Evolutionary conservation across 1,140 invertebrate genomes (phyloP), one percentile per base, ranked within the genome.

Genomic region (Sipha flava): DNA sequence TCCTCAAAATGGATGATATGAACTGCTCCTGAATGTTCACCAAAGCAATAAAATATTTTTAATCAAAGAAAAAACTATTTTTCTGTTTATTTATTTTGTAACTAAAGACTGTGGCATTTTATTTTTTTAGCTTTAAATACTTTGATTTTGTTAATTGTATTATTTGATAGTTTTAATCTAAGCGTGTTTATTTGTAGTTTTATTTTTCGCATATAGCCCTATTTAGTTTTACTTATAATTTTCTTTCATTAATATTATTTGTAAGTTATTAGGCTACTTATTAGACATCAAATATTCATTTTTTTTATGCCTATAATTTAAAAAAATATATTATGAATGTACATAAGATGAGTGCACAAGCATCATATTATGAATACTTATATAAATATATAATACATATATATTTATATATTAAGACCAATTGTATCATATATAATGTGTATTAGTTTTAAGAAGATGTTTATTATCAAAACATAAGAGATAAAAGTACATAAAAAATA

Each of bases 401-500:
- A n/a, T n/a, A n/a, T n/a, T n/a, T 75, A 75, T 75, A 54, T 75
- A 54, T 49, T 75, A 75, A 75, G 47, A 54, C 49, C 47, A 75
- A 75, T 26, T 75, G 52, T 26, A 40, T 75, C 26, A 72, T 49
- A 31, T 29, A 34, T 52, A 54, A 54, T 2, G 14, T 37, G 14
- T 37, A 37, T 43, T 47, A 70, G 66, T 47, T 70, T 70, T 70
- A 70, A 70, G 43, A 45, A n/a, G 3, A 64, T 14, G 21, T 64
- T 9, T 40, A 64, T 37, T 37, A 64, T 64, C 62, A 37, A 47
- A 43, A 66, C 9, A 0, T 45, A 26, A 45, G 23, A 37, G n/a
- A 14, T 21, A 68, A 68, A 68, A 45, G 23, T 37, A 34, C 1
- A 37, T n/a, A 14, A 49, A 49, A 49, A 14, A 49, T n/a, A n/a